Evolutionary conservation across 2,888 invertebrate species (phyloP), one percentile per base, ranked within the genome.

Genomic region (Xylocampa areola): DNA sequence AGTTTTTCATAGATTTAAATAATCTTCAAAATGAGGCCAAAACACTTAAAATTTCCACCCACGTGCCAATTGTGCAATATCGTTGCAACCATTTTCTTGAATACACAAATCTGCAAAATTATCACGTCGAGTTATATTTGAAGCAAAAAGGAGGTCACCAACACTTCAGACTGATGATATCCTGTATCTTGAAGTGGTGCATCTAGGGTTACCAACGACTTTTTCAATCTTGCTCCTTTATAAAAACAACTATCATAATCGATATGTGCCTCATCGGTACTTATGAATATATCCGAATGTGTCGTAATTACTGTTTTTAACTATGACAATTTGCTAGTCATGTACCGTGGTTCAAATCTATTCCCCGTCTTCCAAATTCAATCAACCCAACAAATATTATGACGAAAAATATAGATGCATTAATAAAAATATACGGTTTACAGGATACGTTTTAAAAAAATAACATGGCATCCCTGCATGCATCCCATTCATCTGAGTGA

Each of bases 401-500:
- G n/a, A 48, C 11, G 32, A 5, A 33, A 54, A 30, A 37, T 8
- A 23, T 13, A 44, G 4, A 44, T 10, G 10, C 33, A 62, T 45
- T 33, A 19, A 14, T 33, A 4, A 41, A 36, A 44, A 21, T 17
- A 27, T 39, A n/a, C 30, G 16, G 11, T 16, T 41, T 32, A 16
- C 7, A 16, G 8, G n/a, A 29, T 14, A n/a, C 49, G 16, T 7
- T 37, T 49, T 53, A 47, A 35, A 7, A 13, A 60, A 54, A 43
- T 32, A 16, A 10, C 45, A 39, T 32, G 13, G 32, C 43, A 72
- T 59, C 67, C 61, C 70, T 70, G 33, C 47, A 43, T 49, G 45
- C 61, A 50, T 61, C 67, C 76, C 80, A 79, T 82, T 85, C 83
- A 83, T 55, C 55, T 39, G 58, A 62, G 70, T 66, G 66, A 63